phyloP scores from a whole-genome alignment of 1,140 invertebrate species.

The Lamellibrachia luymesi region DNA sequence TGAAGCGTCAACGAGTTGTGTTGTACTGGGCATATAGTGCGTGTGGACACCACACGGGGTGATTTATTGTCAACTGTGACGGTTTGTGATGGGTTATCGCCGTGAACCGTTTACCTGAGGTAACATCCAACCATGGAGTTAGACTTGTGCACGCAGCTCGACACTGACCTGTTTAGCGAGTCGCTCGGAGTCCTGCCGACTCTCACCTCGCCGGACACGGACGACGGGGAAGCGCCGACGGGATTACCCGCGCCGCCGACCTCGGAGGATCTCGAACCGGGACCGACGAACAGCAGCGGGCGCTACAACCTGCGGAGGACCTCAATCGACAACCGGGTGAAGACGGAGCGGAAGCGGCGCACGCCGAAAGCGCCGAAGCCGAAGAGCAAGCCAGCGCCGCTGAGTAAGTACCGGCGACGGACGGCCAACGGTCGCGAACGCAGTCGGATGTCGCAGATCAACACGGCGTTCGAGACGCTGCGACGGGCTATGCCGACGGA shows the following conservation, averaged over 20 bases:
- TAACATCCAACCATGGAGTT: not conserved
- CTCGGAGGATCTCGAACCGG: not conserved
- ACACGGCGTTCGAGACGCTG: slow-evolving; percentile 79
- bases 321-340: slow-evolving; percentile 60
- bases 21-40: not conserved
- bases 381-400: slow-evolving; percentile 75
- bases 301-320: slow-evolving; percentile 60
- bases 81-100: not conserved
- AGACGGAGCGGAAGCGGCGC: slow-evolving; percentile 55
- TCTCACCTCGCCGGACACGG: not conserved
- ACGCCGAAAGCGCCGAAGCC: slow-evolving; percentile 56
- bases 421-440: slow-evolving; percentile 86
- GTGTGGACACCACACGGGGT: not conserved
- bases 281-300: not conserved
- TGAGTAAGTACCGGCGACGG: slow-evolving; percentile 85
- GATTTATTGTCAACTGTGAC: not conserved
- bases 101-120: not conserved
- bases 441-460: slow-evolving; percentile 83
- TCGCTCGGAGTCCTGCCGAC: not conserved
- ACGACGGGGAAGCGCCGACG: not conserved
- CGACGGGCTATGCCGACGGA: slow-evolving; percentile 69
- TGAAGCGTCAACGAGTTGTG: not conserved
- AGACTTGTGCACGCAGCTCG: not conserved
- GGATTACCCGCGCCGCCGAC: no score
- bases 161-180: not conserved